Base-by-base conservation (phyloP, 2,888 invertebrate species). In the Lissonota sp. region DNA sequence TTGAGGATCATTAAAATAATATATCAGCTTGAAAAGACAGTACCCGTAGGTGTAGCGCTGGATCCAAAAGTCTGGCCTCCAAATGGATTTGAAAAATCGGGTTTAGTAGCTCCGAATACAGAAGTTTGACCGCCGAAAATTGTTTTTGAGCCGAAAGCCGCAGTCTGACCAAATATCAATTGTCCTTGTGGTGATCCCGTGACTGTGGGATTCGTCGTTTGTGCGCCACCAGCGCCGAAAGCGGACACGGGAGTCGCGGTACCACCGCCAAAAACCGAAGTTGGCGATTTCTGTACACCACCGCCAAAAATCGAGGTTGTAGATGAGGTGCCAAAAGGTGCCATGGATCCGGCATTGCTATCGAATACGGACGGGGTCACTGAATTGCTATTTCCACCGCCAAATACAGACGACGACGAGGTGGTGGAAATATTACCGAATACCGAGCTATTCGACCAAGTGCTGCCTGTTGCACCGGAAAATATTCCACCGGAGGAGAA, bases 121-220 rank as follows among this genome's bases (percentile, higher is more conserved):
- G 88, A 64, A 10, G 85, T 40, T 6, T 86, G 69, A 5, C 88
- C 83, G 6, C 91, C 91, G 69, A 92, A 92, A 1, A 88, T 86
- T 7, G 91, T 87, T 73, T 90, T 90, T 0, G 86, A 53, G 5
- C 89, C 90, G 76, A 92, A 92, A 2, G 89, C 69, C 0, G 91
- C 76, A 42, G 88, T 37, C 46, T 90, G 90, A 6, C 91, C 90
- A 44, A 92, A 92, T 0, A 85, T 82, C 0, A 90, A 10, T 6
- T 72, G 2, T 6, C 63, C 58, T 51, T 78, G 75, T n/a, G 67
- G 79, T 14, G 73, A 49, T 26, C 64, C 75, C 14, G 74, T 77
- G 37, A 46, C 44, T 5, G 83, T 55, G 5, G 85, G 77, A 39
- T 84, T 75, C 1, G 86, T 16, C 3, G 82, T 46, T 26, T 81